Conservation (phyloP, 2,113 vertebrate genomes). For the Otolemur garnettii region DNA sequence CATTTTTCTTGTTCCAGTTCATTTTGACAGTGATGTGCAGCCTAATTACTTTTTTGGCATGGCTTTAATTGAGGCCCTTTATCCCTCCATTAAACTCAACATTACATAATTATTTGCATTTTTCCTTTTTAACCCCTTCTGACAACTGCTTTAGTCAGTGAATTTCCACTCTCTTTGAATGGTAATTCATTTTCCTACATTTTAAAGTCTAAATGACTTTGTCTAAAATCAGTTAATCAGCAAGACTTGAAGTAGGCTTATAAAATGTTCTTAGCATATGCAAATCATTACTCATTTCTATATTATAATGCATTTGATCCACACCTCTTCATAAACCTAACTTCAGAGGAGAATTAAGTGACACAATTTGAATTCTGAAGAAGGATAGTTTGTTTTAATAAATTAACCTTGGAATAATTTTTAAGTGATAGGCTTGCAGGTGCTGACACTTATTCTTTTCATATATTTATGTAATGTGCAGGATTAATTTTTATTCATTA, state of each 20-base stretch:
- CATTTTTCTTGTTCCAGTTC: slow-evolving; percentile 73
- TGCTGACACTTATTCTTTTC: slow-evolving; percentile 4
- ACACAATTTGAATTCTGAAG: slow-evolving; percentile 29
- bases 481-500: slow-evolving; percentile 45
- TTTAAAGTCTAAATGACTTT: slow-evolving; percentile 59
- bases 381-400: slow-evolving; percentile 49
- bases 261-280: slow-evolving; percentile 63
- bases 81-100: slow-evolving; percentile 39
- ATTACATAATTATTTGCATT: slow-evolving; percentile 68
- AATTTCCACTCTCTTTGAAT: slow-evolving; percentile 51
- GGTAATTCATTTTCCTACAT: not conserved
- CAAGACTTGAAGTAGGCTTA: slow-evolving; percentile 43
- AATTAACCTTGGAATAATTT: slow-evolving; percentile 67
- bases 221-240: slow-evolving; percentile 62
- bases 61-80: slow-evolving; percentile 75
- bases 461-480: slow-evolving; percentile 33
- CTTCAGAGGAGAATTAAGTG: slow-evolving; percentile 15
- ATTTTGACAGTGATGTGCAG: slow-evolving; percentile 52
- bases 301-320: slow-evolving; percentile 45
- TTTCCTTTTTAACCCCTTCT: slow-evolving; percentile 67
- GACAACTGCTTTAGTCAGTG: not conserved
- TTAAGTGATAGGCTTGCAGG: slow-evolving; percentile 44
- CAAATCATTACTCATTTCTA: slow-evolving; percentile 66
- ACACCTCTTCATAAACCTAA: slow-evolving; percentile 12
- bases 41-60: slow-evolving; percentile 80